Evolutionary conservation across 1,140 invertebrate species (phyloP).

Genomic region (Bursaphelenchus mucronatus): DNA sequence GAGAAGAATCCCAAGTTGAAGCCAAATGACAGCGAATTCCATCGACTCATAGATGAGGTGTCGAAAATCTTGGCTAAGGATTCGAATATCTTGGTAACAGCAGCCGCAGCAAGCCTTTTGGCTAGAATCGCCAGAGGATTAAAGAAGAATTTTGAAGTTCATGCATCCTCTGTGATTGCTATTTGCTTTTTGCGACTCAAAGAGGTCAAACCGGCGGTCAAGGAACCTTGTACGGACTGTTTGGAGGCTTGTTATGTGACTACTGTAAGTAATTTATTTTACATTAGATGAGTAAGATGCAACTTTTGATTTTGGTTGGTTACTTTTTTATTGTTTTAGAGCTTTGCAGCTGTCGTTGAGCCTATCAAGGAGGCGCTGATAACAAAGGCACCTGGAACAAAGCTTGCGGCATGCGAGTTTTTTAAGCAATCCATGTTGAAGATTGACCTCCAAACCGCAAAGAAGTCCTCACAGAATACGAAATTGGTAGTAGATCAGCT

Average conservation of each 20-base stretch:
- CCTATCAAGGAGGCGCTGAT: constrained; percentile 75
- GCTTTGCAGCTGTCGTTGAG: constrained; percentile 80
- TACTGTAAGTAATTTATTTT: constrained; percentile 25
- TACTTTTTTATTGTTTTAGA: constrained; percentile 59
- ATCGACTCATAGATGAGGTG: constrained; percentile 75
- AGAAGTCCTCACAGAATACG: constrained; percentile 20
- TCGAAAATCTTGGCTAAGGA: constrained; percentile 84
- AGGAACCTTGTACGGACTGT: constrained; percentile 69
- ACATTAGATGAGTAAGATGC: neutral
- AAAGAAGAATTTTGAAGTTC: constrained; percentile 79
- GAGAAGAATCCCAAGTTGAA: constrained; percentile 68
- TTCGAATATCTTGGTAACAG: constrained; percentile 86
- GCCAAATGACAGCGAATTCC: constrained; percentile 66
- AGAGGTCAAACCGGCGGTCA: constrained; percentile 83
- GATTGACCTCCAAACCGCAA: constrained; percentile 22
- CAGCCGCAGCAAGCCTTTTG: constrained; percentile 78
- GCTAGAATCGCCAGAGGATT: constrained; percentile 77
- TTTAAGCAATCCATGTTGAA: constrained; percentile 95
- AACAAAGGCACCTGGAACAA: constrained; percentile 34
- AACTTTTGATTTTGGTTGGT: neutral
- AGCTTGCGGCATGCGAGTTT: constrained; percentile 59
- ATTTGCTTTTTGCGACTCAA: constrained; percentile 89
- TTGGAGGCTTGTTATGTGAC: constrained; percentile 67
- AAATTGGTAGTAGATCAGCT: constrained; percentile 23
- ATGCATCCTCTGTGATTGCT: constrained; percentile 71